These are phyloP conservation scores for Euleptes europaea DNA, from an alignment of 2,113 vertebrate genomes.

Conservation along the genomic window DNA sequence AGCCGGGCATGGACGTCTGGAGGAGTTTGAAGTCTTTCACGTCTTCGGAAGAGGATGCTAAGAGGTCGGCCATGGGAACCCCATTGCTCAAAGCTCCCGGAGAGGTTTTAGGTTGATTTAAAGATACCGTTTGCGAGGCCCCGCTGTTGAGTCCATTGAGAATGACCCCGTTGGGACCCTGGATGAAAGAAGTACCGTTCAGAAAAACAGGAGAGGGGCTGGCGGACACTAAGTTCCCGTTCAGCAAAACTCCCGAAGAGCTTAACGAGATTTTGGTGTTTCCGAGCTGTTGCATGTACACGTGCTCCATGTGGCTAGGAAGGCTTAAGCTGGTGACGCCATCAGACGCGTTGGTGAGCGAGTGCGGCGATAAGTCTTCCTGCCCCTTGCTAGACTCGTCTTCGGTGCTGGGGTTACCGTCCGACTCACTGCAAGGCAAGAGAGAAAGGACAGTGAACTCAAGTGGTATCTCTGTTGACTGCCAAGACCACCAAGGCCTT, in stretches of 20 bases:
- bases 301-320: constrained; percentile 82
- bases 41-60: constrained; percentile 81
- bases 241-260: constrained; percentile 86
- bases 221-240: constrained; percentile 87
- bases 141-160: constrained; percentile 94
- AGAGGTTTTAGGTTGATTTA: constrained; percentile 85
- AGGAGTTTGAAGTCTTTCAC: constrained; percentile 88
- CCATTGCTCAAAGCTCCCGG: constrained; percentile 78
- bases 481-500: not conserved
- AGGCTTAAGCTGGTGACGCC: constrained; percentile 83
- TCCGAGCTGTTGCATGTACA: constrained; percentile 96
- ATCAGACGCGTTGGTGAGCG: constrained; percentile 87
- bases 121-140: constrained; percentile 83
- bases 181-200: constrained; percentile 93
- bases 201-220: constrained; percentile 89
- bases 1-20: constrained; percentile 77
- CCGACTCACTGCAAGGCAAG: constrained; percentile 85
- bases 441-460: constrained; percentile 59
- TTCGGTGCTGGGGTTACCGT: constrained; percentile 98
- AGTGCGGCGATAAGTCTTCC: constrained; percentile 93
- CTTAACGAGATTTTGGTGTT: constrained; percentile 92
- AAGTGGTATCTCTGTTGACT: fast-evolving
- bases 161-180: constrained; percentile 91
- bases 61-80: constrained; percentile 83
- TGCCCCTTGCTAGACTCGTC: constrained; percentile 98